phyloP scores from a whole-genome alignment of 1,140 invertebrate genomes.

The Thaumetopoea pityocampa region DNA sequence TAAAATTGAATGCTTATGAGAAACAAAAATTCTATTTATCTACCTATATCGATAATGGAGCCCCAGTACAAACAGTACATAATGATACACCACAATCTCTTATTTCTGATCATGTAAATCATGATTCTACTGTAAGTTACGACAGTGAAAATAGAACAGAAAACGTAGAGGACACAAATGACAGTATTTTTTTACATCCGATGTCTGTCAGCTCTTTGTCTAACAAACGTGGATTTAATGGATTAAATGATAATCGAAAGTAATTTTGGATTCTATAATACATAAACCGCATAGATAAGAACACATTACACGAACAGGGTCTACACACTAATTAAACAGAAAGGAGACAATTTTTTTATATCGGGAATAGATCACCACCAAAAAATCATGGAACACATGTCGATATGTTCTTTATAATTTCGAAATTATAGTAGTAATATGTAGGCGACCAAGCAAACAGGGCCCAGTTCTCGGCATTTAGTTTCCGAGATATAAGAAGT shows the following conservation, averaged over 20 bases:
- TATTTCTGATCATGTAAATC: not conserved
- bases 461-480: no score
- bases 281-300: slow-evolving; percentile 6
- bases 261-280: slow-evolving; percentile 4
- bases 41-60: slow-evolving; percentile 13
- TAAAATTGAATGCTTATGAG: slow-evolving; percentile 25
- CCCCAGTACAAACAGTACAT: slow-evolving; percentile 4
- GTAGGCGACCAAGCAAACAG: no score
- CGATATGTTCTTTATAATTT: no score
- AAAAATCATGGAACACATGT: no score
- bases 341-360: no score
- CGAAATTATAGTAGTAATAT: no score
- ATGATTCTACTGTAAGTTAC: slow-evolving; percentile 5
- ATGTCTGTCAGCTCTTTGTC: slow-evolving; percentile 3
- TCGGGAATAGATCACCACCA: no score
- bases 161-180: slow-evolving; percentile 6
- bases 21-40: slow-evolving; percentile 32
- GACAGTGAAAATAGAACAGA: slow-evolving; percentile 15
- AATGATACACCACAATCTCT: slow-evolving; percentile 7
- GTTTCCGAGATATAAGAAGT: no score
- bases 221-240: not conserved
- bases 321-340: not conserved
- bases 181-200: slow-evolving; percentile 1
- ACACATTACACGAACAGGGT: not conserved
- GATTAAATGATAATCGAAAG: slow-evolving; percentile 6